Evolutionary conservation across 2,113 vertebrate genomes (phyloP), one percentile per base, ranked within the genome.

Genomic region (Datnioides undecimradiatus): DNA sequence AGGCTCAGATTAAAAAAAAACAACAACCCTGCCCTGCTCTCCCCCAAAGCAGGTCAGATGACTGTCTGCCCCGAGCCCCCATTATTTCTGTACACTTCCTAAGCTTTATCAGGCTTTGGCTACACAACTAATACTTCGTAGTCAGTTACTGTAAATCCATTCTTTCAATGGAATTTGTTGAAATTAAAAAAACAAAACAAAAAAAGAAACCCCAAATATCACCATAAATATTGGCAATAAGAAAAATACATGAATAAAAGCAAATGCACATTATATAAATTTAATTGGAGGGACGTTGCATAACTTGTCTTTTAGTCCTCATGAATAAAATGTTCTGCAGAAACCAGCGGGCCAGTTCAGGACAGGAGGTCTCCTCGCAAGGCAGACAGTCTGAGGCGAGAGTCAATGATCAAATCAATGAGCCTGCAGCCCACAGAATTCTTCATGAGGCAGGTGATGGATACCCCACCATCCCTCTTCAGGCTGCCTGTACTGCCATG

Each of bases 361-460:
- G 73, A 80, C 51, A 73, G 8, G 52, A 21, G 27, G 16, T 63
- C 55, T 77, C 40, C 40, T 29, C 6, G 29, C 67, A 77, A 85
- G 36, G 38, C 59, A 23, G 60, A 62, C 78, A 25, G 67, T 36
- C 48, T 49, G 68, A 67, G 48, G 36, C 5, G 8, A 68, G 64
- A 73, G 55, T 74, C 68, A 49, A 54, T 38, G 23, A 76, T 85
- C 52, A 67, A 29, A 82, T 88, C 82, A 72, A 60, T 68, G 79
- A 62, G 68, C 73, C 78, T 63, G 66, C 62, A 81, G 78, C 76
- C 7, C 36, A 27, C n/a, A 65, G 23, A 51, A 67, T 40, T 64
- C 45, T 65, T 76, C 51, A 76, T 70, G 86, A 71, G 33, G 71
- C 67, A 63, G 73, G 55, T 25, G 74, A 57, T 45, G 60, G 65